Evolutionary conservation across 2,888 invertebrate genomes (phyloP).

Genomic region (Phyllotreta striolata): DNA sequence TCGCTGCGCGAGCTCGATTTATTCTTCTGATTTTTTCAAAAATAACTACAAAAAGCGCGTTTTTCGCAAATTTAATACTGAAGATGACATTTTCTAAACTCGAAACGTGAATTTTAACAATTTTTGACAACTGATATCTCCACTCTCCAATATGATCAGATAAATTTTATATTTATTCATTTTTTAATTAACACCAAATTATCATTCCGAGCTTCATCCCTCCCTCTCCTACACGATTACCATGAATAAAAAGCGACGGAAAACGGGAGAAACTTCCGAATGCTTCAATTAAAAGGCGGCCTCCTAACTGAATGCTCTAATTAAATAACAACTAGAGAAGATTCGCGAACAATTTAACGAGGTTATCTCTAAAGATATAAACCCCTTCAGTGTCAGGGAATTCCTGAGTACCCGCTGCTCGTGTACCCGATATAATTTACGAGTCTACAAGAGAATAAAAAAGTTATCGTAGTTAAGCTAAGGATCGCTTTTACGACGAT

Average conservation of each 20-base stretch:
- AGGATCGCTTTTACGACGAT: too few species aligned
- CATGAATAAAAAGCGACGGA: slow-evolving; percentile 1
- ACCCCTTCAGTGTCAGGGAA: background rate
- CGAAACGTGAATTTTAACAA: too few species aligned
- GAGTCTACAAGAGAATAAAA: background rate
- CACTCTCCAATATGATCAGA: too few species aligned
- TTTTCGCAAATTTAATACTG: too few species aligned
- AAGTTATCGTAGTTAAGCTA: background rate
- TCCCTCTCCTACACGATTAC: background rate
- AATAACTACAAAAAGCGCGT: too few species aligned
- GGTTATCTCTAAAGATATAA: slow-evolving; percentile 8
- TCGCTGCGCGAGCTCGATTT: too few species aligned
- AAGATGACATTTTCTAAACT: too few species aligned
- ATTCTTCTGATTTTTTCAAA: too few species aligned
- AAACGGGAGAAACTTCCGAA: background rate
- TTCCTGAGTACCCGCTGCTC: slow-evolving; percentile 1
- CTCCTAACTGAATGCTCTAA: background rate
- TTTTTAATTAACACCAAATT: too few species aligned
- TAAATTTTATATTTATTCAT: too few species aligned
- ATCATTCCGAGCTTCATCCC: too few species aligned
- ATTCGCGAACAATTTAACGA: slow-evolving; percentile 4
- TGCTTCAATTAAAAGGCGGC: slow-evolving; percentile 4
- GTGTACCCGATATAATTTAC: slow-evolving; percentile 1
- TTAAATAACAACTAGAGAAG: slow-evolving; percentile 2
- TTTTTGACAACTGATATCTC: too few species aligned